Base-by-base conservation (phyloP, 2,797 vertebrate genomes). In the Crax fasciolata region DNA sequence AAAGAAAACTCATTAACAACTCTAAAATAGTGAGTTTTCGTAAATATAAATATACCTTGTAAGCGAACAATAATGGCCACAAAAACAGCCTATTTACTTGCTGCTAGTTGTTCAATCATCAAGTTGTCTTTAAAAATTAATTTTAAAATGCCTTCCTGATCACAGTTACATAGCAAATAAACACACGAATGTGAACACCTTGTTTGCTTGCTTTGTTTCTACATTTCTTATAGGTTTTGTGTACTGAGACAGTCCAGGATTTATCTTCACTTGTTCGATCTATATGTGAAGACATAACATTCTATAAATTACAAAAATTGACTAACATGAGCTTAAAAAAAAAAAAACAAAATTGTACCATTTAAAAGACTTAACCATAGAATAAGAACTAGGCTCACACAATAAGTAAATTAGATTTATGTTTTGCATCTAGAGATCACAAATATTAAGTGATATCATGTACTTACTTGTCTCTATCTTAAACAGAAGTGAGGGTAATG, bases 401-500 rank as follows among this genome's bases (percentile, higher is more conserved):
- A 96, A 76, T 49, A 87, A 84, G 30, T 41, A 49, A 27, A 89
- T 84, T 70, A 46, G 41, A 87, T 86, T 94, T 82, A 62, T n/a
- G 44, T 57, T 84, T 84, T 87, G 70, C 82, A 93, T 59, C 85
- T 72, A 65, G 68, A 82, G 71, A 92, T 82, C 88, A 68, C 70
- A 46, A 63, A 73, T 90, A 91, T 44, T 48, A 87, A 94, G 85
- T 48, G 65, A 75, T 89, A 91, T 43, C 52, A 87, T 93, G 87
- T 52, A 39, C 49, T 84, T 13, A 8, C 68, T 84, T 63, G 35
- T 82, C 89, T 93, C 90, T 90, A 82, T 95, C 96, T 94, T 86
- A 82, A 92, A 76, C 72, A 71, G 76, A 96, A 84, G 78, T 13
- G 51, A 94, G 91, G 62, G 67, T 85, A 95, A 83, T 51, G 48